phyloP scores from a whole-genome alignment of 2,888 invertebrate genomes.

The Apeira syringaria region DNA sequence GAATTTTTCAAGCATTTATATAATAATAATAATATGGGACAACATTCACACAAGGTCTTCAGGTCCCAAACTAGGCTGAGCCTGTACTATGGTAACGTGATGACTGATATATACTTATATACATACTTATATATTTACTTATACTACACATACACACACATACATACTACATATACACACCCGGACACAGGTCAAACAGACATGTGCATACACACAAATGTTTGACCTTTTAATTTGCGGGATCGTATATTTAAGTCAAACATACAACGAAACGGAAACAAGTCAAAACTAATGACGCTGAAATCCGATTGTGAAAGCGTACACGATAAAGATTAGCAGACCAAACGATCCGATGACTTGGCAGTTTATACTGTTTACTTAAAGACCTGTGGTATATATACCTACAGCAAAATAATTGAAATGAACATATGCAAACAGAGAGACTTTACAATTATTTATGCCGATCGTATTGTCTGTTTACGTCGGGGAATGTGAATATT shows the following conservation, averaged over 20 bases:
- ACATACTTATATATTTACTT: neutral
- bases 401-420: neutral
- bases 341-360: conserved; percentile 4
- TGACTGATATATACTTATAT: neutral
- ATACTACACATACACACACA: too few species aligned
- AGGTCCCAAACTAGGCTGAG: too few species aligned
- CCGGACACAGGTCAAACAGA: too few species aligned
- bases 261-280: neutral
- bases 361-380: conserved; percentile 1
- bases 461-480: neutral
- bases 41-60: too few species aligned
- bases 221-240: neutral
- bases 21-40: too few species aligned
- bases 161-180: too few species aligned
- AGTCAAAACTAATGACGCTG: conserved; percentile 1
- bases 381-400: too few species aligned
- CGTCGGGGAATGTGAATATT: neutral
- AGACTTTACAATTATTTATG: conserved; percentile 7
- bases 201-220: too few species aligned
- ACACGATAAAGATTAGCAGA: neutral
- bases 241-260: neutral
- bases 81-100: too few species aligned
- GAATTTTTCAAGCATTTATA: too few species aligned
- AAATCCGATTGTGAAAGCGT: neutral
- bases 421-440: neutral